Evolutionary conservation across 1,140 invertebrate species (phyloP).

Genomic region (Lepidurus packardi): DNA sequence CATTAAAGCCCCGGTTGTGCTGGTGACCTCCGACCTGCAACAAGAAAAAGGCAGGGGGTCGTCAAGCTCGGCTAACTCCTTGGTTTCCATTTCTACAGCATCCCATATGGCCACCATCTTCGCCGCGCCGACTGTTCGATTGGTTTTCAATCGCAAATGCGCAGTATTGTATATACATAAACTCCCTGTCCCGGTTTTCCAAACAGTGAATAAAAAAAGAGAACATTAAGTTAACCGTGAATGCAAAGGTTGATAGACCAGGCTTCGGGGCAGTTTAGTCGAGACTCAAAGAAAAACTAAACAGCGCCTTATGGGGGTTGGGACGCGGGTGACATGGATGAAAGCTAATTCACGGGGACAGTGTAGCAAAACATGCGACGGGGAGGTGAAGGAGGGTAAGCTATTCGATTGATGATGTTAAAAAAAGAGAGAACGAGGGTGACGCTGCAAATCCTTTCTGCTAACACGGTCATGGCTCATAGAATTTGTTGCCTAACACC

Average conservation of each 20-base stretch:
- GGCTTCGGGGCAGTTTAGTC: not conserved
- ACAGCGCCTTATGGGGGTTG: not conserved
- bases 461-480: slow-evolving; percentile 13
- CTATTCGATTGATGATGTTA: not conserved
- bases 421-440: not conserved
- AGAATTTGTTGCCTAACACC: slow-evolving; percentile 13
- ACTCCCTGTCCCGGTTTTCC: not conserved
- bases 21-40: slow-evolving; percentile 9
- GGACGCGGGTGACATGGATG: slow-evolving; percentile 1
- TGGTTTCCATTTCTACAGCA: not conserved
- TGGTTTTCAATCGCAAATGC: not conserved
- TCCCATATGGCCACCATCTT: not conserved
- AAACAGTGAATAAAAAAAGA: not conserved
- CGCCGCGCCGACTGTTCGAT: not conserved
- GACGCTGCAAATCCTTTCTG: slow-evolving; percentile 17
- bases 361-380: not conserved
- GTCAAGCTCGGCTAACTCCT: slow-evolving; percentile 20
- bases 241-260: slow-evolving; percentile 2
- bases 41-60: slow-evolving; percentile 18
- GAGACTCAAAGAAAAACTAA: not conserved
- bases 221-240: not conserved
- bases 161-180: too few species aligned
- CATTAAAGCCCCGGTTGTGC: not conserved
- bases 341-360: slow-evolving; percentile 10
- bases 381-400: not conserved